A percentile compares a stretch with the other conserved stretches of the same genome.
phyloP scores from a whole-genome alignment of 2,888 invertebrate genomes.

The Phengaris arion region DNA sequence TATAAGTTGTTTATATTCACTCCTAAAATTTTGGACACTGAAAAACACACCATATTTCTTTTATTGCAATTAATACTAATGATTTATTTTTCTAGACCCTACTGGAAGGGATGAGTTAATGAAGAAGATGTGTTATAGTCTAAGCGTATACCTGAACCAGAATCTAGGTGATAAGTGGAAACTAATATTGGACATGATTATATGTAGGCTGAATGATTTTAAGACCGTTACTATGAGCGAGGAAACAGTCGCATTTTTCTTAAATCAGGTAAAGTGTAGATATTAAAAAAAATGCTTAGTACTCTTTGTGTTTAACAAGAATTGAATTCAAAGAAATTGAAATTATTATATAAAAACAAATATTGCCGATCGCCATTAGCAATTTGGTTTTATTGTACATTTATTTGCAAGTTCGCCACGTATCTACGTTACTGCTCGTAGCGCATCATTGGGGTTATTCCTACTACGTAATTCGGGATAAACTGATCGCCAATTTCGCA shows the following conservation, averaged over 20 bases:
- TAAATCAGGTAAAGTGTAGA: background rate
- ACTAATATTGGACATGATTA: constrained; percentile 17
- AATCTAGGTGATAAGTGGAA: constrained; percentile 21
- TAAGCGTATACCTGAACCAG: constrained; percentile 14
- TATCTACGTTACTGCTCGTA: background rate
- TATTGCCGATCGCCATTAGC: no score
- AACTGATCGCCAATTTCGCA: background rate
- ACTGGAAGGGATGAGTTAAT: background rate
- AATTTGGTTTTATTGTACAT: no score
- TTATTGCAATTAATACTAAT: background rate
- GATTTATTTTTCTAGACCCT: constrained; percentile 1
- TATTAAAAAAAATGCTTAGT: no score
- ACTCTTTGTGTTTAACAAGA: no score
- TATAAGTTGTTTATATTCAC: no score
- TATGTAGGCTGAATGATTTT: constrained; percentile 19
- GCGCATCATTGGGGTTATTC: background rate
- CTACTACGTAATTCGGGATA: background rate
- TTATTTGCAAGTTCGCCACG: background rate
- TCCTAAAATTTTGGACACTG: no score
- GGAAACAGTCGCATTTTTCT: background rate
- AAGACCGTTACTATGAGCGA: background rate
- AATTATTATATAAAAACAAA: no score
- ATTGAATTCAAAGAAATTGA: no score
- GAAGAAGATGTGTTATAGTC: constrained; percentile 17
- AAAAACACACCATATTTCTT: no score